phyloP scores from a whole-genome alignment of 2,888 invertebrate genomes.

The Pollenia amentaria region DNA sequence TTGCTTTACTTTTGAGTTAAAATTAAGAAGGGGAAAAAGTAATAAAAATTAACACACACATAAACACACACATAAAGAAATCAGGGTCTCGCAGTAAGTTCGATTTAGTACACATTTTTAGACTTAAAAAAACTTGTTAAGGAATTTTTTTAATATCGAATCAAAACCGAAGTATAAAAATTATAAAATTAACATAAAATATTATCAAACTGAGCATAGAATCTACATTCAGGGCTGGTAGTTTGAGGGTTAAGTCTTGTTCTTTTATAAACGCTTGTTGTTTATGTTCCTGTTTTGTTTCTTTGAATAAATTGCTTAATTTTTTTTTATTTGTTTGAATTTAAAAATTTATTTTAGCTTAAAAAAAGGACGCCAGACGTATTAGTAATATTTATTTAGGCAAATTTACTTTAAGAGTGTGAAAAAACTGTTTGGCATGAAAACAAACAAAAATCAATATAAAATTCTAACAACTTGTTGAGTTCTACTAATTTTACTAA shows the following conservation, averaged over 20 bases:
- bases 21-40: background rate
- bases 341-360: background rate
- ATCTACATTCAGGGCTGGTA: background rate
- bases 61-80: background rate
- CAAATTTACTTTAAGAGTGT: background rate
- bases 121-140: too few relatives aligned
- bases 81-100: background rate
- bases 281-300: slow-evolving; percentile 36
- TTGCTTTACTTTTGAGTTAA: background rate
- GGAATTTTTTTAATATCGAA: too few relatives aligned
- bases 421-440: background rate
- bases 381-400: slow-evolving; percentile 39
- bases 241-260: slow-evolving; percentile 3
- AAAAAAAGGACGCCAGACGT: slow-evolving; percentile 5
- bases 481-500: background rate
- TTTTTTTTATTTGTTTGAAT: background rate
- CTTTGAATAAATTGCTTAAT: slow-evolving; percentile 41
- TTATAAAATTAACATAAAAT: too few relatives aligned
- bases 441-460: background rate
- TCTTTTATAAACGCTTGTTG: background rate
- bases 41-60: background rate
- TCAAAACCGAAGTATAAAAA: too few relatives aligned
- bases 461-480: slow-evolving; percentile 10
- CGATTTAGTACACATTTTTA: too few relatives aligned
- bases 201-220: too few relatives aligned